Evolutionary conservation across 2,113 vertebrate genomes (phyloP), one percentile per base, ranked within the genome.

Genomic region (Felis chaus): DNA sequence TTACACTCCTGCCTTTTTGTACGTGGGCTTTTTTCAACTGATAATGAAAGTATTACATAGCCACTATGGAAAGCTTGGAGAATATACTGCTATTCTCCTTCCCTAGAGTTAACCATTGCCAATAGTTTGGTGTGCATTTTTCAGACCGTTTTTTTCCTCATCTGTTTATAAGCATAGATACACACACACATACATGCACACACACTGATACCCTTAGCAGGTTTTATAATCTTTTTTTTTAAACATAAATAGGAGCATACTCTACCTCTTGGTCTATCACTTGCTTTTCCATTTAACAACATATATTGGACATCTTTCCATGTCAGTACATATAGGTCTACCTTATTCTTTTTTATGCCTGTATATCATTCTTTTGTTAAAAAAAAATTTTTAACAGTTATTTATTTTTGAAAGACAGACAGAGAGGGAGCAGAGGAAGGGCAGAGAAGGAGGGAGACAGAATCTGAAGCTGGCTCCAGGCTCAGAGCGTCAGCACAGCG

Each of bases 41-140:
- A 89, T 92, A 87, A 82, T 96, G 85, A 90, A 93, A 95, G 13
- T 83, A 78, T 93, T 93, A 69, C 31, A 55, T 74, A 78, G 27
- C 29, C 25, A 48, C 36, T 86, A n/a, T 21, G 19, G 36, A 86
- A 95, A 93, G 83, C 11, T 41, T 50, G 83, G n/a, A 87, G 86
- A 73, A 29, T 57, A n/a, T 7, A 88, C 5, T 68, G 88, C 7
- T 29, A 33, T 65, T 76, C 33, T 93, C 65, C 31, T 92, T 80
- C 69, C 12, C 41, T 41, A 66, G 91, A 95, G 23, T 65, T 68
- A 90, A 81, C 19, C 29, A 19, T 66, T 68, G 41, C 57, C 82
- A 84, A 74, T 5, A 57, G 39, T 29, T 74, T 57, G 80, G 36
- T 71, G 41, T 61, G 48, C 79, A 27, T 94, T 83, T 92, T 95